Evolutionary conservation across 2,113 vertebrate genomes (phyloP), one percentile per base, ranked within the genome.

Genomic region (Eupsittula cactorum): DNA sequence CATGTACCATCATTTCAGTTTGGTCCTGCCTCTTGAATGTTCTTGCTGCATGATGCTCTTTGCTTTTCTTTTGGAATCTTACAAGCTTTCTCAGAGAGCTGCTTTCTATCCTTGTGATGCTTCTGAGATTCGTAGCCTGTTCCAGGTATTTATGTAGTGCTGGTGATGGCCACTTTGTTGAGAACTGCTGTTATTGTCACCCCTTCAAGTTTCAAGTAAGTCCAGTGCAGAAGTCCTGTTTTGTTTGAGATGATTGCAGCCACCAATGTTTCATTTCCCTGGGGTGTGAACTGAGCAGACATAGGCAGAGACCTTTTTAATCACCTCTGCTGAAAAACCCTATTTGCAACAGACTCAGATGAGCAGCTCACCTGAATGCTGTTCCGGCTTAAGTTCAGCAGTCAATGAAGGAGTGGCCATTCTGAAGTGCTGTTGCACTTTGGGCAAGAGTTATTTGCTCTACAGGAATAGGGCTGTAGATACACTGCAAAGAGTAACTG

Each of bases 111-210:
- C 50, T 33, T 42, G 25, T n/a, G 42, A 28, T 23, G 1, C 52
- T 87, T 44, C 6, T 15, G 63, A 15, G 27, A 16, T 10, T 24
- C 0, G 0, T 4, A 10, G 12, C 8, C 33, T 0, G 0, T 49
- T 76, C 68, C 3, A 19, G 18, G 6, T 49, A 11, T 67, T 55
- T 53, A 29, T 37, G 20, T 19, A 20, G 33, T 6, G 12, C 25
- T 29, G 8, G 33, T 31, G n/a, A 37, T 37, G 59, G 46, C 28
- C 13, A 2, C 24, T 68, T n/a, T 7, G 67, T 69, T 69, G 37
- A 78, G 42, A 78, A 21, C 18, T 63, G 52, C 37, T 25, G 4
- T 24, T 50, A 18, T 8, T 62, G 37, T 17, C 2, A n/a, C 37
- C 47, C 18, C 19, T 44, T 46, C 53, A 8, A 11, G 10, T 16